These are phyloP conservation scores for Nettapus auritus DNA, from an alignment of 2,113 vertebrate species.

Conservation along the genomic window DNA sequence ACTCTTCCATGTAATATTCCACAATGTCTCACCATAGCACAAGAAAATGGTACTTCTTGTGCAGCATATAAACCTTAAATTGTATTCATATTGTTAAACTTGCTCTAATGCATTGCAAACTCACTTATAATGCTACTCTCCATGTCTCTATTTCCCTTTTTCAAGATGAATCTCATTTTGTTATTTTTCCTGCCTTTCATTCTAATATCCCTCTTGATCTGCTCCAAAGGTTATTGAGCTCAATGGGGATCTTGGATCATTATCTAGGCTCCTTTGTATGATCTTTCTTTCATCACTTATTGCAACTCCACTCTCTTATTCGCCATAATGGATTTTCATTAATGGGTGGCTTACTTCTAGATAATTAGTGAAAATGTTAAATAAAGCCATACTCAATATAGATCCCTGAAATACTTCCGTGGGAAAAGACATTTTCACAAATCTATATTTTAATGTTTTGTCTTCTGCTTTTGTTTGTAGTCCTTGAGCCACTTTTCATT, in stretches of 20 bases:
- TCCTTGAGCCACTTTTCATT: conserved; percentile 42
- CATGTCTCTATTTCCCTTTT: not conserved
- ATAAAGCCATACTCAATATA: not conserved
- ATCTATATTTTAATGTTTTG: conserved; percentile 17
- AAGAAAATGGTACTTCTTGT: not conserved
- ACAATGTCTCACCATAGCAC: not conserved
- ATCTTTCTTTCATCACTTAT: conserved; percentile 10
- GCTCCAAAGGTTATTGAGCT: not conserved
- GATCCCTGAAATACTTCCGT: not conserved
- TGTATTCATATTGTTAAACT: not conserved
- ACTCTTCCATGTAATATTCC: not conserved
- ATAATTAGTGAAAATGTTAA: not conserved
- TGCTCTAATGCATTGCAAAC: not conserved
- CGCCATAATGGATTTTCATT: not conserved
- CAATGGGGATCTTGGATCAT: not conserved
- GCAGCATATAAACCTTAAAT: not conserved
- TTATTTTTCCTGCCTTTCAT: not conserved
- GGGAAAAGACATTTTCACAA: conserved; percentile 6
- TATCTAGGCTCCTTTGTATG: not conserved
- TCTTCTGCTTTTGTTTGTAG: conserved; percentile 50
- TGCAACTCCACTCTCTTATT: not conserved
- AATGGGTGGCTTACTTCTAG: not conserved
- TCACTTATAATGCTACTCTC: not conserved
- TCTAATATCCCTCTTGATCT: not conserved
- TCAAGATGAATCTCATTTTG: not conserved